phyloP scores from a whole-genome alignment of 2,113 vertebrate genomes.

The Callionymus lyra region DNA sequence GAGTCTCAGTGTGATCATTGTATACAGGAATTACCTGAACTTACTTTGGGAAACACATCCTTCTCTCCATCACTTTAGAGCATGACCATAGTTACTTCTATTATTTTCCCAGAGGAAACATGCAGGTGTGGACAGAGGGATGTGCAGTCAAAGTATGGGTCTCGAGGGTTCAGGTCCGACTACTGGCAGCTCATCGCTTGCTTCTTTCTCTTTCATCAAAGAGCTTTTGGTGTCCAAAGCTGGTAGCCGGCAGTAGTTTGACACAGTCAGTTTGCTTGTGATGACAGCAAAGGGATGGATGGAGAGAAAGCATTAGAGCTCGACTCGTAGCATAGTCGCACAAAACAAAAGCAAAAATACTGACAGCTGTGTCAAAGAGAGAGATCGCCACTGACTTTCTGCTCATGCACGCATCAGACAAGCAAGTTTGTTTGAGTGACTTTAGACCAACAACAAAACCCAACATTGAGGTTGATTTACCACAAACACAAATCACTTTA shows the following conservation, averaged over 20 bases:
- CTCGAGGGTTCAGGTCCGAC: slow-evolving; percentile 4
- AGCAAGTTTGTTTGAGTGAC: too few relatives aligned
- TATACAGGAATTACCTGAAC: slow-evolving; percentile 8
- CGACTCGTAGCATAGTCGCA: too few relatives aligned
- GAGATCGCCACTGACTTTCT: too few relatives aligned
- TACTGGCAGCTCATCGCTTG: slow-evolving; percentile 17
- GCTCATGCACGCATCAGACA: too few relatives aligned
- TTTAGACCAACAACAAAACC: too few relatives aligned
- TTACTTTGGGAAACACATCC: slow-evolving; percentile 22
- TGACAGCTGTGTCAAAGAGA: too few relatives aligned
- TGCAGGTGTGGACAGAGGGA: slow-evolving; percentile 16
- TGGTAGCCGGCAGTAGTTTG: slow-evolving; percentile 12
- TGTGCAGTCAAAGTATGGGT: slow-evolving; percentile 8
- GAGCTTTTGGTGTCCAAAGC: slow-evolving; percentile 12
- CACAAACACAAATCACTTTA: too few relatives aligned
- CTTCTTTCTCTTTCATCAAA: slow-evolving; percentile 15
- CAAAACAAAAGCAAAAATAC: too few relatives aligned
- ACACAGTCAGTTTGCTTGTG: slow-evolving; percentile 1
- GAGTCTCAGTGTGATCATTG: slow-evolving; percentile 3
- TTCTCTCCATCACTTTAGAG: slow-evolving; percentile 13
- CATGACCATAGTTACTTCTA: slow-evolving; percentile 1
- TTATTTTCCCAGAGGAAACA: background rate
- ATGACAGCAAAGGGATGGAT: too few relatives aligned
- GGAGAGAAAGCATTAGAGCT: too few relatives aligned
- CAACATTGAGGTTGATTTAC: too few relatives aligned